Base-by-base conservation (phyloP, 2,888 invertebrate genomes). In the Suillia variegata region DNA sequence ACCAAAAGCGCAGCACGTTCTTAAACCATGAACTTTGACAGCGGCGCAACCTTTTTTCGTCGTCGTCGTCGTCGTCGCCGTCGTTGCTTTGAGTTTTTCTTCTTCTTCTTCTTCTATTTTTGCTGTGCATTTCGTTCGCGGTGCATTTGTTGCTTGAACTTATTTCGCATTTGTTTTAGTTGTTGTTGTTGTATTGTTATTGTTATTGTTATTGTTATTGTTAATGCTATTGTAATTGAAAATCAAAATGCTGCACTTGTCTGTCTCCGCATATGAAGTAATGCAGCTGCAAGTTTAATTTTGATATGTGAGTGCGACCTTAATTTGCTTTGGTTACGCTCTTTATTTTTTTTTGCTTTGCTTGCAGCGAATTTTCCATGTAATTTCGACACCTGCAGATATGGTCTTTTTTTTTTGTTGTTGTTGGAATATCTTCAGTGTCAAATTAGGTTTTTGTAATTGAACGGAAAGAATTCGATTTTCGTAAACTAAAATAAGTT, bases 11-110 rank as follows among this genome's bases (percentile, higher is more conserved):
- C 58, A 61, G 69, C 77, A 78, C 78, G 79, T 77, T 67, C 68
- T 66, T 67, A 64, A 76, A 70, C 74, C 73, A 65, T 75, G 79
- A 79, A 76, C 78, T 77, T 69, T 77, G 77, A 70, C 74, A 72
- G 70, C 13, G 50, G 56, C 53, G 17, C 18, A 47, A 18, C 20
- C 10, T 18, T n/a, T n/a, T n/a, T n/a, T n/a, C n/a, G n/a, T n/a
- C n/a, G n/a, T n/a, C n/a, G n/a, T n/a, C n/a, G n/a, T n/a, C n/a
- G n/a, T n/a, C n/a, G n/a, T n/a, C 20, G 20, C 20, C 3, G 5
- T 48, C 10, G 69, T 74, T 38, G 20, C 49, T 50, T 57, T 48
- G 17, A n/a, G 34, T 49, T 55, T 47, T 47, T 47, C 18, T 13
- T 34, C 31, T 52, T 52, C 34, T 4, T 24, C 24, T 15, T 51